phyloP scores from a whole-genome alignment of 2,113 vertebrate species.

The Saimiri boliviensis region DNA sequence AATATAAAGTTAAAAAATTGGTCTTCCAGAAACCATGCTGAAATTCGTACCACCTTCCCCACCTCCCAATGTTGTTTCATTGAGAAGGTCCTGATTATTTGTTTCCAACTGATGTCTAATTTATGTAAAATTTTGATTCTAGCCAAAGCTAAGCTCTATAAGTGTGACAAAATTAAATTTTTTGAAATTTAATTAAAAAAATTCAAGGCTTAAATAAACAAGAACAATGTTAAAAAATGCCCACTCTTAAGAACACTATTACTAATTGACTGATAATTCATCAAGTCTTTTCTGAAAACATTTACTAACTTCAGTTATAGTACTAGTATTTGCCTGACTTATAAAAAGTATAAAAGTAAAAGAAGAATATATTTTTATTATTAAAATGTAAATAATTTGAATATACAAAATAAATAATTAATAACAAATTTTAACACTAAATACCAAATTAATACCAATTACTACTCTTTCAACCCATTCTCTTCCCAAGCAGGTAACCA shows the following conservation, averaged over 20 bases:
- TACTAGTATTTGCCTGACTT: background rate
- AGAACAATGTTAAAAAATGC: background rate
- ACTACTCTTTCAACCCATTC: background rate
- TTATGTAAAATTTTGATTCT: background rate
- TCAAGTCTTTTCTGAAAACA: background rate
- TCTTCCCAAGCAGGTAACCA: background rate
- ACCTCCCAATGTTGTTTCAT: background rate
- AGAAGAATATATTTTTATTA: background rate
- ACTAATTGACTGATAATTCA: background rate
- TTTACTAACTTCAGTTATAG: background rate
- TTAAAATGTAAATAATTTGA: background rate
- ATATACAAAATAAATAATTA: background rate
- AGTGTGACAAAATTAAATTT: background rate
- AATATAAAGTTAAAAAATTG: background rate
- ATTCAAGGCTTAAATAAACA: background rate
- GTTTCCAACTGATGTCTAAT: background rate
- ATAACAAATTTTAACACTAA: background rate
- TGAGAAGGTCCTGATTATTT: background rate
- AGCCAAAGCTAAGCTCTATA: background rate
- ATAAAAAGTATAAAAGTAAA: background rate
- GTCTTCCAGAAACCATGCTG: background rate
- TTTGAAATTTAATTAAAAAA: background rate
- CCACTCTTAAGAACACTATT: background rate
- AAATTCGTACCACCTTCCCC: background rate
- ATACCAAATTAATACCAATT: background rate